These are phyloP conservation scores for Ceramica pisi DNA, from an alignment of 2,888 invertebrate species.

Conservation along the genomic window DNA sequence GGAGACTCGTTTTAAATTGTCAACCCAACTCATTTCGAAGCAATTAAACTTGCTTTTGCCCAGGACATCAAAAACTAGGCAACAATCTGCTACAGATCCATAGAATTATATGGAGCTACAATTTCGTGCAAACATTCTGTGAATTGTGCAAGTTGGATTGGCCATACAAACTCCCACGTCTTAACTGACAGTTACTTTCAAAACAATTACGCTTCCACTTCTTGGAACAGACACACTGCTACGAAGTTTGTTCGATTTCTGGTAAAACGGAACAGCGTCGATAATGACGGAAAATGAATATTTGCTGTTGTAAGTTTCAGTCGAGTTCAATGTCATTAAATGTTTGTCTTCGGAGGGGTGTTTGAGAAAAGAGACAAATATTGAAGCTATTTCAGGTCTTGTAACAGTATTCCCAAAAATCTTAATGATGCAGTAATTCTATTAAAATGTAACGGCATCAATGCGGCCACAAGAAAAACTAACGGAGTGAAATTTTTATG, in stretches of 20 bases:
- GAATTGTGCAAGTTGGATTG: slow-evolving; percentile 78
- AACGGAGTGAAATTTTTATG: too few species aligned
- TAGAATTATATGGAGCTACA: slow-evolving; percentile 65
- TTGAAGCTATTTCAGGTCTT: neutral
- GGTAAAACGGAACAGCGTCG: neutral
- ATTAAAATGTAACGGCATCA: too few species aligned
- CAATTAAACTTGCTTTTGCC: neutral
- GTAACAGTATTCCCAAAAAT: neutral
- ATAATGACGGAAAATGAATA: neutral
- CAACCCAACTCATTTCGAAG: neutral
- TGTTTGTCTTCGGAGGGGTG: neutral
- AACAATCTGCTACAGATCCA: neutral
- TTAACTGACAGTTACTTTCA: slow-evolving; percentile 82
- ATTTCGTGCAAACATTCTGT: slow-evolving; percentile 80
- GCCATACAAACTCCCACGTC: slow-evolving; percentile 78
- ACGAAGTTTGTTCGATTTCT: slow-evolving; percentile 25
- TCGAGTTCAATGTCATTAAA: neutral
- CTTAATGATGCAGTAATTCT: accelerated
- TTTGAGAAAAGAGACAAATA: neutral
- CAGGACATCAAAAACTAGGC: neutral
- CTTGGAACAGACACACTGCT: slow-evolving; percentile 63
- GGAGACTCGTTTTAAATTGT: neutral
- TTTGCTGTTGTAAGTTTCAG: neutral
- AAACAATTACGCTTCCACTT: slow-evolving; percentile 79
- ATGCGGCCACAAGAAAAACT: too few species aligned